Base-by-base conservation (phyloP, 2,888 invertebrate species). In the Caenorhabditis macrosperma region DNA sequence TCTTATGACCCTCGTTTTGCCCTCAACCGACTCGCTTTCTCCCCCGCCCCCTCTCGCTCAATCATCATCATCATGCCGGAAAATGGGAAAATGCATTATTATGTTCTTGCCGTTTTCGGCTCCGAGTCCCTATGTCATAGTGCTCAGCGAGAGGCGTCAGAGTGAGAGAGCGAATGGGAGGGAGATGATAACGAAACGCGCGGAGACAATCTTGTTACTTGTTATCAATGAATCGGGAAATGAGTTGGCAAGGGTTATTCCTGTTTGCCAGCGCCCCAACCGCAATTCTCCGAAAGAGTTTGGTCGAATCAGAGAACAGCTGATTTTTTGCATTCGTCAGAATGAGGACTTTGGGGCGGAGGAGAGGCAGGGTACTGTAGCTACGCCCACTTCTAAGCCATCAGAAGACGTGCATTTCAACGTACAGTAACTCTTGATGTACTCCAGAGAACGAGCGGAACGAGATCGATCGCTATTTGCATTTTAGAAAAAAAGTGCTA, bases 11-110 rank as follows among this genome's bases (percentile, higher is more conserved):
- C 38, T 50, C 41, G 52, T n/a, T 15, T 50, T 38, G 28, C 20
- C 26, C 52, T 33, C 30, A 20, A 33, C 59, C 17, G n/a, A n/a
- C n/a, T n/a, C n/a, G n/a, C n/a, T n/a, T n/a, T n/a, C 46, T 26
- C 41, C 28, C 33, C 54, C 44, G 28, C 28, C 24, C 4, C 54
- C 22, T 12, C 52, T 38, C 33, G 52, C 69, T 69, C 69, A 69
- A 69, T 69, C 68, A 69, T 69, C 69, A 71, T 60, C 52, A 54
- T 61, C 69, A 46, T 60, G 52, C 59, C 52, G 61, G 54, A 71
- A 71, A 71, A 69, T 68, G 50, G 60, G 48, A 69, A 66, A 69
- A 59, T 69, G 60, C 60, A 69, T 69, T 69, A 59, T 69, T 69
- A 60, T 69, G 50, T 52, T 52, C 69, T 41, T 24, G 33, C 28